A percentile compares a stretch with the other conserved stretches of the same genome.
phyloP scores from a whole-genome alignment of 1,140 invertebrate genomes.

The Acromyrmex echinatior region DNA sequence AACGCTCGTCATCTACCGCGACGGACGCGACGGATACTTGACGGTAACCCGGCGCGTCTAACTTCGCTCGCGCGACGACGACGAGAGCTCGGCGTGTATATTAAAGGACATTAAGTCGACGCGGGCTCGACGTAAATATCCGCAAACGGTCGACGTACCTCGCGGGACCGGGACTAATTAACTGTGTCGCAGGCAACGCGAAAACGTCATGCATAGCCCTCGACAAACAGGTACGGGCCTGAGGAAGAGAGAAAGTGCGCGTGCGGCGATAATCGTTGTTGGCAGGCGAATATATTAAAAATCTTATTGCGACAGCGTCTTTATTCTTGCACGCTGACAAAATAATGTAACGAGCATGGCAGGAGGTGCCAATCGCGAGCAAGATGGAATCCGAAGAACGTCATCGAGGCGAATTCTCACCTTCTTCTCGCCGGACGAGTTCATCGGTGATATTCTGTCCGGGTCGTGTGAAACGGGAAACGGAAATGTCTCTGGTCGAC shows the following conservation, averaged over 20 bases:
- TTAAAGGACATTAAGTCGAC: conserved; percentile 52
- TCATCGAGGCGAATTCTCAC: conserved; percentile 57
- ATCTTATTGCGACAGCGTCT: conserved; percentile 64
- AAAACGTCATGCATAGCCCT: conserved; percentile 1
- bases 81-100: conserved; percentile 7
- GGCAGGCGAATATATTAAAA: conserved; percentile 57
- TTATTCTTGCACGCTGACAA: conserved; percentile 51
- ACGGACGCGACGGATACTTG: conserved; percentile 31
- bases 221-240: neutral
- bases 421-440: conserved; percentile 61
- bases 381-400: conserved; percentile 72
- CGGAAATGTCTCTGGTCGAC: conserved; percentile 71
- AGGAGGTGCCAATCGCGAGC: conserved; percentile 68
- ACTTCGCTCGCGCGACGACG: conserved; percentile 13
- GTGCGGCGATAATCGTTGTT: conserved; percentile 29
- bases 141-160: conserved; percentile 14
- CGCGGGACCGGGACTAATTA: conserved; percentile 63
- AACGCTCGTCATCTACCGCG: conserved; percentile 50
- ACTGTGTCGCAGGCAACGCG: conserved; percentile 34
- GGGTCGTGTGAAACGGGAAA: conserved; percentile 75
- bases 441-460: conserved; percentile 69
- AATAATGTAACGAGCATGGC: conserved; percentile 64
- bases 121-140: conserved; percentile 54
- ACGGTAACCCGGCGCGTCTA: conserved; percentile 41
- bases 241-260: neutral